Percentiles rank a stretch among this genome's conserved stretches.
Evolutionary conservation across 2,113 vertebrate genomes (phyloP).

Genomic region (Xiphophorus hellerii): DNA sequence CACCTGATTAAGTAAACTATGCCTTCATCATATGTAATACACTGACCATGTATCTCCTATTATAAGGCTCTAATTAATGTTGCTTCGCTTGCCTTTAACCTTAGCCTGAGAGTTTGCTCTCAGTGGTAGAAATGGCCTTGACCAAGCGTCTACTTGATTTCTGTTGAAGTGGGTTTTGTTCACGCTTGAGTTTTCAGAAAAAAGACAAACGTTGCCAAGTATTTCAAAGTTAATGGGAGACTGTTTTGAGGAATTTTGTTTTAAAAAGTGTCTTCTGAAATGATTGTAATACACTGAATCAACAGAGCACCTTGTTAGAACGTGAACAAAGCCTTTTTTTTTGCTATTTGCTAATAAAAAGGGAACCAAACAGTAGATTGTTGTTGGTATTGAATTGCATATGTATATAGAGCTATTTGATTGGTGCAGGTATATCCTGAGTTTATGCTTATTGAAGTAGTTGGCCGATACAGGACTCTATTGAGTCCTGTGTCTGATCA

Average conservation of each 20-base stretch:
- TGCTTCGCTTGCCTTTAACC: conserved; percentile 74
- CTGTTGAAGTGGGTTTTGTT: conserved; percentile 71
- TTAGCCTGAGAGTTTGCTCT: conserved; percentile 54
- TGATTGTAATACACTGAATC: conserved; percentile 38
- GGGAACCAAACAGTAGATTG: conserved; percentile 42
- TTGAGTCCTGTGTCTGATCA: conserved; percentile 55
- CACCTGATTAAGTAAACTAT: conserved; percentile 47
- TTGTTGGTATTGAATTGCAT: conserved; percentile 44
- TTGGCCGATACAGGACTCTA: conserved; percentile 61
- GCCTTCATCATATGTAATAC: conserved; percentile 49
- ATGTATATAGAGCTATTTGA: conserved; percentile 69
- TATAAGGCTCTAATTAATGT: conserved; percentile 53
- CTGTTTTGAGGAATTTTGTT: conserved; percentile 33
- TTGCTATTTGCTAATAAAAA: conserved; percentile 41
- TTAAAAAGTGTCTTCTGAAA: conserved; percentile 30
- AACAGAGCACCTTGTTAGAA: conserved; percentile 62
- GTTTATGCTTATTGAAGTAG: conserved; percentile 61
- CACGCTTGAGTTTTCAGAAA: conserved; percentile 45
- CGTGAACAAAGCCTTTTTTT: conserved; percentile 65
- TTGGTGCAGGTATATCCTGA: conserved; percentile 56
- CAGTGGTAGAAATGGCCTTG: conserved; percentile 56
- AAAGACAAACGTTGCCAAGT: conserved; percentile 49
- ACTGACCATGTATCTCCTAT: conserved; percentile 37
- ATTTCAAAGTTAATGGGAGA: conserved; percentile 39
- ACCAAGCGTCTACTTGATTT: conserved; percentile 46